Evolutionary conservation across 2,797 vertebrate genomes (phyloP).

Genomic region (Arnoldichthys spilopterus): DNA sequence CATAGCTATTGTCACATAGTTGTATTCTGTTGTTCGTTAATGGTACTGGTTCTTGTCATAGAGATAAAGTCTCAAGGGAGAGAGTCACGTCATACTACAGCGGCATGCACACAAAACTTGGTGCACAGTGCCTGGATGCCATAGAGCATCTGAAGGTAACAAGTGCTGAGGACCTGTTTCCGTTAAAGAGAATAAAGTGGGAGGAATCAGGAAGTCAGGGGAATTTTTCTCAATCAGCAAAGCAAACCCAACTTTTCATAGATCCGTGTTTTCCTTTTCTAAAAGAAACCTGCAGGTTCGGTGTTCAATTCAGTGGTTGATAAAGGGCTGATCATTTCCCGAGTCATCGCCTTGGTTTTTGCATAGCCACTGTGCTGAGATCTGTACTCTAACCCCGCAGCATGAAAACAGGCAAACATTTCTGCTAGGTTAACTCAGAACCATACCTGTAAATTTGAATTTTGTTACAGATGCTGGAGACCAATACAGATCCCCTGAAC

Average conservation of each 20-base stretch:
- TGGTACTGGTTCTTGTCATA: not conserved
- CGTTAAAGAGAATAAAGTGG: not conserved
- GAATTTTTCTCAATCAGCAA: not conserved
- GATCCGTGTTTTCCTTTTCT: slow-evolving; percentile 46
- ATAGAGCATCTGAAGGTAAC: not conserved
- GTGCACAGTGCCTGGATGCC: not conserved
- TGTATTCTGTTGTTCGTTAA: not conserved
- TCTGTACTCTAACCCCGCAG: not conserved
- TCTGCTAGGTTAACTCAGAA: not conserved
- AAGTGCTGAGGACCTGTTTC: not conserved
- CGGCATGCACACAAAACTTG: not conserved
- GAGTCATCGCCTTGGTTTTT: not conserved
- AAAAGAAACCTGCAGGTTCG: slow-evolving; percentile 63
- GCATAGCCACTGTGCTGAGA: not conserved
- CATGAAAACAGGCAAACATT: not conserved
- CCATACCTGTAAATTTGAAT: not conserved
- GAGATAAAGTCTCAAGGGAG: not conserved
- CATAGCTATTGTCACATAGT: too few relatives aligned
- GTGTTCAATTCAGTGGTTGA: slow-evolving; percentile 71
- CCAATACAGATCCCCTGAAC: slow-evolving; percentile 5
- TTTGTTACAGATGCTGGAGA: not conserved
- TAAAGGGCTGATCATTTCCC: slow-evolving; percentile 76
- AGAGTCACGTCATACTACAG: not conserved
- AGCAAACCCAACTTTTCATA: not conserved
- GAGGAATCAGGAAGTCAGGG: not conserved